phyloP scores from a whole-genome alignment of 2,797 vertebrate genomes.

The Manis crassicaudata region DNA sequence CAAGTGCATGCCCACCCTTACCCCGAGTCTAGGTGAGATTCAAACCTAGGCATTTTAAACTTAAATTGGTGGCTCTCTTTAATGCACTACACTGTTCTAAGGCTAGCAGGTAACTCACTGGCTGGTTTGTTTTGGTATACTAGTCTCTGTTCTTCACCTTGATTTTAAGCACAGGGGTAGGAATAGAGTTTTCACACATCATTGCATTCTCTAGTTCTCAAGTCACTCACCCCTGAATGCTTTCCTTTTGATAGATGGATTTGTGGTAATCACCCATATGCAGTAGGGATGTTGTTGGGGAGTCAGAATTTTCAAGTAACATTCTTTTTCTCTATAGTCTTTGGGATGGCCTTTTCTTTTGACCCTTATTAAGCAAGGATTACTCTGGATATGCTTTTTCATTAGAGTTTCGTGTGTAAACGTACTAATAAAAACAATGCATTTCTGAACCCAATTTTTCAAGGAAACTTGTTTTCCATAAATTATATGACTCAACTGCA shows the following conservation, averaged over 20 bases:
- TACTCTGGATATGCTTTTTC: neutral
- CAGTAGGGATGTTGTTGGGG: neutral
- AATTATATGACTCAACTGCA: neutral
- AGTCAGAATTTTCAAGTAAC: neutral
- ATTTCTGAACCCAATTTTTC: conserved; percentile 13
- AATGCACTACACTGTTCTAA: neutral
- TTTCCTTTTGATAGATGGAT: neutral
- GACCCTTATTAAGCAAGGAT: neutral
- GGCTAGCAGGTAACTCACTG: neutral
- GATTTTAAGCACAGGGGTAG: neutral
- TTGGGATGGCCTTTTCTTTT: neutral
- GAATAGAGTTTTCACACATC: neutral
- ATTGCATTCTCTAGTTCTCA: neutral
- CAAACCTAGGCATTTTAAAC: neutral
- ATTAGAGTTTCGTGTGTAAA: neutral
- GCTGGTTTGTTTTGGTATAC: neutral
- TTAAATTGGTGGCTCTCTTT: neutral
- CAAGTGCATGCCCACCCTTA: neutral
- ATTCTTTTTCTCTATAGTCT: neutral
- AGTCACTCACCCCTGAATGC: neutral
- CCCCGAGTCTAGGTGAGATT: neutral
- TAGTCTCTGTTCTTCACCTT: neutral
- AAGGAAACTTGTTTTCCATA: neutral
- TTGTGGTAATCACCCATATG: neutral
- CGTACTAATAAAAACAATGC: conserved; percentile 6